These are phyloP conservation scores for Chloroceryle amazona DNA, from an alignment of 2,797 vertebrate species.

Conservation along the genomic window DNA sequence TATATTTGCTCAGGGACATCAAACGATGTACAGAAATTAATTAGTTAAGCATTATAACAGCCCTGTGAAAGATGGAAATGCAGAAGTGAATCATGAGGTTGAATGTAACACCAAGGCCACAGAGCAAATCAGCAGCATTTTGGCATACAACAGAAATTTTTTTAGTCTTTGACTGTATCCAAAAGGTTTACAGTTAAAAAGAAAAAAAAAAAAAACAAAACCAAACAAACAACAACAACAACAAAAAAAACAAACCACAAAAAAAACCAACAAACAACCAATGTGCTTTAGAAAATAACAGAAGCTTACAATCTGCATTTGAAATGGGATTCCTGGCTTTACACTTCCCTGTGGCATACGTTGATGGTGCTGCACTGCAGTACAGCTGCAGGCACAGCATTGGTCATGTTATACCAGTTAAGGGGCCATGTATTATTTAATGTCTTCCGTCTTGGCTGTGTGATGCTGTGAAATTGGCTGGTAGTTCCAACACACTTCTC, in stretches of 20 bases:
- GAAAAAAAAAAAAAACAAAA: neutral
- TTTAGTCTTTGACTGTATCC: neutral
- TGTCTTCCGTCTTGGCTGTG: neutral
- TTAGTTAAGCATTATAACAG: neutral
- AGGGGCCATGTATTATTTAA: neutral
- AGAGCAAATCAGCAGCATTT: neutral
- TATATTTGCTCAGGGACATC: neutral
- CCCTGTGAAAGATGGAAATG: neutral
- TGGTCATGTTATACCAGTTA: neutral
- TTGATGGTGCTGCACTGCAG: neutral
- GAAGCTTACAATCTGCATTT: neutral
- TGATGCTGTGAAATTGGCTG: neutral
- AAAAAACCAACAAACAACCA: neutral
- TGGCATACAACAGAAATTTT: neutral
- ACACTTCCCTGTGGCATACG: neutral
- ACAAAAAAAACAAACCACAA: no score
- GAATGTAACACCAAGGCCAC: neutral
- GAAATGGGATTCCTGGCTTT: constrained; percentile 31
- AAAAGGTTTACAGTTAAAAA: neutral
- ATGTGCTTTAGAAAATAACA: neutral
- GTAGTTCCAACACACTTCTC: neutral
- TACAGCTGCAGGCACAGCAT: neutral
- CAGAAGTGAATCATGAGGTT: neutral
- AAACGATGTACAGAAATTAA: neutral
- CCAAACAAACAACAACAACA: no score